Percentiles rank a stretch among this genome's conserved stretches.
Evolutionary conservation across 1,140 invertebrate genomes (phyloP).

Genomic region (Plutomurus gul): DNA sequence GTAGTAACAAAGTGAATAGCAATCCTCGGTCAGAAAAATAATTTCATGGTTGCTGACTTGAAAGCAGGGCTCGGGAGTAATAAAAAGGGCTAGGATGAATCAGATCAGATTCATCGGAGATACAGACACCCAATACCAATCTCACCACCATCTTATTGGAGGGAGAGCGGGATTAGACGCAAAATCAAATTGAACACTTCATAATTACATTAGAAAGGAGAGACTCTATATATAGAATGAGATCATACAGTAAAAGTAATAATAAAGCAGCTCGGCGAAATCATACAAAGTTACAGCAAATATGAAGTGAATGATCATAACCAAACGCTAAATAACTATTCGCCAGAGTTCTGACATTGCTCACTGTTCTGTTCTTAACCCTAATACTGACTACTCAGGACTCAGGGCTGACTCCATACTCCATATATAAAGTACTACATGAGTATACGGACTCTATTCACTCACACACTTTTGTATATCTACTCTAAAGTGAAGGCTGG

Average conservation of each 20-base stretch:
- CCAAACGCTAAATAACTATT: neutral
- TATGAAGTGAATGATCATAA: neutral
- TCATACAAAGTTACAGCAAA: neutral
- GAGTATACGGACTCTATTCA: neutral
- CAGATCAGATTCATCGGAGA: neutral
- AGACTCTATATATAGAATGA: neutral
- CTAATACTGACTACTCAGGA: too few relatives aligned
- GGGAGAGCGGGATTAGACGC: neutral
- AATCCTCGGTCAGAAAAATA: too few relatives aligned
- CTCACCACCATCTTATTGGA: neutral
- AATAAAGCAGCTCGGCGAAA: neutral
- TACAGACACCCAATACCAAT: neutral
- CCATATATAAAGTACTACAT: too few relatives aligned
- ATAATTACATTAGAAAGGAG: neutral
- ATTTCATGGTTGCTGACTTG: neutral
- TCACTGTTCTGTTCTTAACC: too few relatives aligned
- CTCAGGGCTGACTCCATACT: too few relatives aligned
- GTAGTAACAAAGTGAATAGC: too few relatives aligned
- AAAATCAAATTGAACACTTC: constrained; percentile 12
- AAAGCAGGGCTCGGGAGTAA: neutral
- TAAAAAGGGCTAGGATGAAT: too few relatives aligned
- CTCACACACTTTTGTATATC: neutral
- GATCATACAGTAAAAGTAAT: neutral
- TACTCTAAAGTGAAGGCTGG: neutral
- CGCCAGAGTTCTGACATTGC: too few relatives aligned